Conservation (phyloP, 2,888 invertebrate species). For the Cosmia pyralina region DNA sequence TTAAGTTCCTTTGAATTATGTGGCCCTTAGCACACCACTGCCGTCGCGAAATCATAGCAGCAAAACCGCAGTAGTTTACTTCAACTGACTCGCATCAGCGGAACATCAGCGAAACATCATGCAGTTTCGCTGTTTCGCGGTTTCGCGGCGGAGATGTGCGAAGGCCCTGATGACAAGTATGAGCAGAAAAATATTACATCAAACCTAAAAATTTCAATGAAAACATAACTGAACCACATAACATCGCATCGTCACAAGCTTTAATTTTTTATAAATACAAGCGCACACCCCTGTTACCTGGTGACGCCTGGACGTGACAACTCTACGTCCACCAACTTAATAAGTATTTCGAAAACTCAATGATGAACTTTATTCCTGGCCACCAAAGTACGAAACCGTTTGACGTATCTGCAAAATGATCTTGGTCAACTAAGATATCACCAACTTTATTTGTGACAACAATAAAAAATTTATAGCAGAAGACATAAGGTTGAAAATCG, state of each 20-base stretch:
- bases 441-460: slow-evolving; percentile 2
- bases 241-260: slow-evolving; percentile 4
- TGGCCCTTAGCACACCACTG: no score
- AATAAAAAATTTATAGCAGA: fast-evolving
- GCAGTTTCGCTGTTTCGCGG: no score
- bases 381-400: slow-evolving; percentile 7
- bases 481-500: slow-evolving; percentile 17
- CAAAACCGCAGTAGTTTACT: no score
- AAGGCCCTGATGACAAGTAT: neutral
- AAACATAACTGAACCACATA: slow-evolving; percentile 40
- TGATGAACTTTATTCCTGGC: slow-evolving; percentile 17
- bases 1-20: no score
- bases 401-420: slow-evolving; percentile 17
- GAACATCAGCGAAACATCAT: no score
- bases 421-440: slow-evolving; percentile 8
- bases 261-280: slow-evolving; percentile 53
- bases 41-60: no score
- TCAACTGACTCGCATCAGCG: no score
- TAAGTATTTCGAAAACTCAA: neutral
- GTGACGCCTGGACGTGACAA: slow-evolving; percentile 59
- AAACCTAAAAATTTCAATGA: slow-evolving; percentile 31
- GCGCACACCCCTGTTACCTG: slow-evolving; percentile 49
- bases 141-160: no score
- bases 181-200: slow-evolving; percentile 8
- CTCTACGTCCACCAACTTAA: slow-evolving; percentile 24